phyloP scores from a whole-genome alignment of 2,797 vertebrate species.

The Rhinella marina region DNA sequence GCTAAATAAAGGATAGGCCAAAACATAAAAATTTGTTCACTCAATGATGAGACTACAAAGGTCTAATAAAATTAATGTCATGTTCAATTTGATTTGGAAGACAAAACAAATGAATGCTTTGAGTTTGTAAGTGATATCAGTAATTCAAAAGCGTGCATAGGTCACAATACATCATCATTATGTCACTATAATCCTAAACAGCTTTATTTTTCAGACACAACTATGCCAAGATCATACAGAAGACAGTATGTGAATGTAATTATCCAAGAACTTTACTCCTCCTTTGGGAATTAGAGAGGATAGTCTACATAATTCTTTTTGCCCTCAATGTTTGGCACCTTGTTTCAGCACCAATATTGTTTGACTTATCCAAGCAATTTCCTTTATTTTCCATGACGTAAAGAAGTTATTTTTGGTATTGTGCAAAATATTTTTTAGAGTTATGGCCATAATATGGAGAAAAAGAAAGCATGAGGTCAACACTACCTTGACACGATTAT shows the following conservation, averaged over 20 bases:
- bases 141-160: constrained; percentile 51
- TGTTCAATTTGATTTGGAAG: constrained; percentile 44
- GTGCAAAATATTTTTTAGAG: neutral
- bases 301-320: neutral
- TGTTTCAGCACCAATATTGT: neutral
- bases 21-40: constrained; percentile 26
- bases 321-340: neutral
- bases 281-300: neutral
- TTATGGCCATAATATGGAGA: neutral
- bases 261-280: neutral
- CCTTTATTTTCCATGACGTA: neutral
- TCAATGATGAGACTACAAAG: constrained; percentile 19
- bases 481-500: neutral
- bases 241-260: neutral
- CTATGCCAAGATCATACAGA: neutral
- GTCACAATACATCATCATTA: constrained; percentile 56
- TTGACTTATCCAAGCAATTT: neutral
- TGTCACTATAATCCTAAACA: constrained; percentile 35
- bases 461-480: neutral
- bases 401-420: neutral
- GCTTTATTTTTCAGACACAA: constrained; percentile 39
- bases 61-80: constrained; percentile 58
- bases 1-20: constrained; percentile 26
- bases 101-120: constrained; percentile 48
- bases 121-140: constrained; percentile 40